Evolutionary conservation across 2,113 vertebrate genomes (phyloP).

Genomic region (Corvus moneduloides): DNA sequence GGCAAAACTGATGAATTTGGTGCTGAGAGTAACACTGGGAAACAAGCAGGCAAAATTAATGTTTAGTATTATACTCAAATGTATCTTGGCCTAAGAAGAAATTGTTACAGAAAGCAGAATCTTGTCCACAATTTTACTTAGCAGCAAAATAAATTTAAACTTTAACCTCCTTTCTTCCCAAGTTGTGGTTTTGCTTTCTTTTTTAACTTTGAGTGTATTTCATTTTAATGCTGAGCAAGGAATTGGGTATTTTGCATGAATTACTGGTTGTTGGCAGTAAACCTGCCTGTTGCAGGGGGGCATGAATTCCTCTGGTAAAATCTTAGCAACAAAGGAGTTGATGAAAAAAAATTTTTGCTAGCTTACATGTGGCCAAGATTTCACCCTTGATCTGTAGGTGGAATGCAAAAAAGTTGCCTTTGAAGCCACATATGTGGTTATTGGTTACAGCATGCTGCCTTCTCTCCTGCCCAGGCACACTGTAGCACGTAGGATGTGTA

Average conservation of each 20-base stretch:
- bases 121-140: not conserved
- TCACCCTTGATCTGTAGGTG: conserved; percentile 11
- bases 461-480: not conserved
- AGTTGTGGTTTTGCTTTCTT: not conserved
- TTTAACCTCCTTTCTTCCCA: not conserved
- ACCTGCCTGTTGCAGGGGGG: not conserved
- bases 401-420: not conserved
- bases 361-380: not conserved
- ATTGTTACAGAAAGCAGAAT: not conserved
- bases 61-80: not conserved
- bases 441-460: not conserved
- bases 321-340: conserved; percentile 9
- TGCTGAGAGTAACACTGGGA: not conserved
- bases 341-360: not conserved
- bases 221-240: not conserved
- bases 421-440: not conserved
- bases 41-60: not conserved
- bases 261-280: not conserved
- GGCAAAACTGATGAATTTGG: not conserved
- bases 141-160: not conserved
- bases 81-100: not conserved
- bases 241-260: not conserved
- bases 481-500: not conserved
- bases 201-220: not conserved
- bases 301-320: not conserved